Base-by-base conservation (phyloP, 2,797 vertebrate genomes). In the Knipowitschia caucasica region DNA sequence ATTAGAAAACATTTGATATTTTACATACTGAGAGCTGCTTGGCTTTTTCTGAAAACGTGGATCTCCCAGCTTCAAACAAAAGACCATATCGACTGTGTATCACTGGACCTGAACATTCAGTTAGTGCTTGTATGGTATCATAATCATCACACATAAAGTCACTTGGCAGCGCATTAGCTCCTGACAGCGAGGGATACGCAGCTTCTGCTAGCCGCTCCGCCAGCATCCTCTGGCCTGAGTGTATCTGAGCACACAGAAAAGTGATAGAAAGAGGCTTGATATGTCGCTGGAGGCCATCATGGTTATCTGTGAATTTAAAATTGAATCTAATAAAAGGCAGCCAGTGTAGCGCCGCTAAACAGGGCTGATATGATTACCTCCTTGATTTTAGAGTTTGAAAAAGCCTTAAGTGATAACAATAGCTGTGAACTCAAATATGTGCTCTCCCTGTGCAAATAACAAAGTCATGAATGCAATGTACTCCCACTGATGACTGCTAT, bases 291-390 rank as follows among this genome's bases (percentile, higher is more conserved):
- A 15, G 50, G 56, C 31, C 29, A 64, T 67, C 42, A 46, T 49
- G 30, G 39, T 58, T 67, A 56, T 64, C 50, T 29, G 42, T 59
- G 30, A 58, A 57, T 63, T 62, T 34, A 40, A 64, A 51, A 54
- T 47, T 14, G 56, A 45, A 61, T 58, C 40, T 44, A 35, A 54
- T 45, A 55, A 56, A 49, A 46, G 21, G 24, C 43, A 44, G n/a
- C 34, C 31, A 50, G 34, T 8, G 42, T 46, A 23, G 36, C 45
- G 46, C 38, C 62, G 52, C 55, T 62, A 52, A 54, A 69, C 34
- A 56, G 54, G 11, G 23, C 10, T 39, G 45, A 63, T 53, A 23
- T 25, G 42, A 59, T 70, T 53, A 35, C 53, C 17, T 43, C 53
- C 33, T 33, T 9, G 21, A n/a, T 21, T 24, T 40, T 31, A 39